These are phyloP conservation scores for Salvelinus namaycush DNA, from an alignment of 2,113 vertebrate species.

Conservation along the genomic window DNA sequence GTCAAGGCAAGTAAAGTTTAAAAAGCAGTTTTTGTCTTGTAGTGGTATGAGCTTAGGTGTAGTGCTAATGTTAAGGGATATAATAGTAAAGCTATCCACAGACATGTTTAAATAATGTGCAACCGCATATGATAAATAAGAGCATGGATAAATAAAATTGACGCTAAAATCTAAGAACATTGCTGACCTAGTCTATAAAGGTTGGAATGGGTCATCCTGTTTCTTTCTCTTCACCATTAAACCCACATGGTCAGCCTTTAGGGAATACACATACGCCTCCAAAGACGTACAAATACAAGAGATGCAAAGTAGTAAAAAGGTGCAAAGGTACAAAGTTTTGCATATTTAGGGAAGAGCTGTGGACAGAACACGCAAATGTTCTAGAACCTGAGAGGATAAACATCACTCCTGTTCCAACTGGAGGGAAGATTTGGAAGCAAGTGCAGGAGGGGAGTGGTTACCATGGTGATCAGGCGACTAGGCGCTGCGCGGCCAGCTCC, in stretches of 20 bases:
- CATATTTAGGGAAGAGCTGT: constrained; percentile 63
- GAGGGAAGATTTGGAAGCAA: constrained; percentile 29
- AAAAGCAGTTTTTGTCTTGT: constrained; percentile 23
- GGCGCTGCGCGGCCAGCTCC: constrained; percentile 84
- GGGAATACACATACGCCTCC: not conserved
- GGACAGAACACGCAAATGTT: constrained; percentile 28
- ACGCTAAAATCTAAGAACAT: constrained; percentile 41
- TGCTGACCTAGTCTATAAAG: no score
- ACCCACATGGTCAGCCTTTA: not conserved
- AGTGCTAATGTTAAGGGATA: constrained; percentile 46
- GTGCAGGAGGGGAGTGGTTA: not conserved
- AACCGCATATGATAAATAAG: constrained; percentile 21
- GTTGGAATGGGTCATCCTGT: not conserved
- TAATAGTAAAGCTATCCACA: constrained; percentile 23
- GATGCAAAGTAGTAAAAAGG: constrained; percentile 59
- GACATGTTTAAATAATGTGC: constrained; percentile 26
- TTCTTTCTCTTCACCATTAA: no score
- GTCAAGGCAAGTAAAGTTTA: constrained; percentile 6
- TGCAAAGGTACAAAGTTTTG: constrained; percentile 63
- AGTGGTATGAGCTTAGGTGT: not conserved
- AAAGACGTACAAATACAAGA: not conserved
- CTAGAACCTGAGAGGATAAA: constrained; percentile 43
- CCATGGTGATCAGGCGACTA: constrained; percentile 59
- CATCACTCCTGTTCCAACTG: constrained; percentile 27
- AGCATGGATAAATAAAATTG: constrained; percentile 67